Evolutionary conservation across 2,113 vertebrate genomes (phyloP), one percentile per base, ranked within the genome.

Genomic region (Sterrhoptilus dennistouni): DNA sequence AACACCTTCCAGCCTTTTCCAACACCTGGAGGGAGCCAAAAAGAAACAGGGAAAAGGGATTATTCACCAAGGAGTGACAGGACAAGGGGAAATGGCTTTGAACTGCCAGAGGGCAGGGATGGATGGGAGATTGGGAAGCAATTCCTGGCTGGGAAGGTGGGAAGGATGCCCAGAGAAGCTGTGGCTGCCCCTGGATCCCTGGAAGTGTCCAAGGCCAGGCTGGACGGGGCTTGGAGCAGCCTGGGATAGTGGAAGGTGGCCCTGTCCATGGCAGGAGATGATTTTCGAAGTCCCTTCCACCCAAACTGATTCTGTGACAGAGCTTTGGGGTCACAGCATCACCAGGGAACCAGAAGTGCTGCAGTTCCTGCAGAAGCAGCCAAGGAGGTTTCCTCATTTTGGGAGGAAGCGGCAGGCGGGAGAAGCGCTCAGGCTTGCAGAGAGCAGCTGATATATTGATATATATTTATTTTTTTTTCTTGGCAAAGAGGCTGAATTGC

Each of bases 121-220:
- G 0, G 61, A 2, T 36, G 36, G 77, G 68, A 52, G 1, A 6
- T 45, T 59, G 28, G 38, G 69, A 17, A 17, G 24, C 1, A 74
- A 60, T 75, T 68, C 2, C 0, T 59, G 0, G 0, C 45, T 74
- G 33, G 0, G 28, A 66, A 33, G 28, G 15, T 33, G 52, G 16
- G 2, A 0, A 64, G 20, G n/a, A 0, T 53, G 1, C 12, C 18
- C 86, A 65, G 59, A 74, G 68, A 1, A 52, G 60, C 77, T 82
- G 68, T 16, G 68, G 59, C 50, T 81, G 68, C 28, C 28, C 33
- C 68, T 78, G 84, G n/a, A 68, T 60, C 69, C 45, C 53, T 89
- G 70, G 61, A 0, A 53, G 33, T 60, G 53, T 0, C 53, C 69
- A 6, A 66, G 78, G 53, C 19, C 33, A n/a, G 77, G 28, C 0